Base-by-base conservation (phyloP, 2,888 invertebrate species). In the Ichneumoninae sp. region DNA sequence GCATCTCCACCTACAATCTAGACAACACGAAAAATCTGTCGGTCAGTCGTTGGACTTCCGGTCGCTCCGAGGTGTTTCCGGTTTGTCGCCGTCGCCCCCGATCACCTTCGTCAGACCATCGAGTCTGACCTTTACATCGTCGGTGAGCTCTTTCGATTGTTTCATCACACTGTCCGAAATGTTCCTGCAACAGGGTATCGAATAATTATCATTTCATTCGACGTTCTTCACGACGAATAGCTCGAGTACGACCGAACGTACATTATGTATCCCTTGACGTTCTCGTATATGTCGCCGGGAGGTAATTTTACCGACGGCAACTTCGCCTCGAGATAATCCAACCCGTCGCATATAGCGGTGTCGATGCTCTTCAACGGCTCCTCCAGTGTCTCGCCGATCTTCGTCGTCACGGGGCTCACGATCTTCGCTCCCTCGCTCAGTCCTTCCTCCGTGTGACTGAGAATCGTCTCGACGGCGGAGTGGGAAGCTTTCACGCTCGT, bases 281-380 rank as follows among this genome's bases (percentile, higher is more conserved):
- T 88, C 7, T 83, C 88, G 57, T 90, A 88, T 69, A 94, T 93
- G 88, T 94, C 90, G 52, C 93, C 91, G 22, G 94, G 92, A 19
- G 94, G 93, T 57, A 93, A 91, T 52, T 91, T 94, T 68, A 95
- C 94, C 19, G 93, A 91, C 0, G 94, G 94, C 47, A 94, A 92
- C 74, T 91, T 94, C 63, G 94, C 92, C 87, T 95, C 94, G 40
- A 94, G 85, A 60, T 93, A 92, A 74, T 94, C 93, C 77, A 94
- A 90, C 81, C 94, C 93, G 40, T 91, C 86, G 87, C 94, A 94
- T 19, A 94, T 93, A 77, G 91, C 90, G 60, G 76, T 86, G 68
- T 90, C 91, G 40, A 92, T 85, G 40, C 73, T 81, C 66, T 91
- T 90, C 19, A 92, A 76, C 4, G 94, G 94, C 52, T 91, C 91